These are phyloP conservation scores for Chrysochloris asiatica DNA, from an alignment of 2,113 vertebrate genomes.

Conservation along the genomic window DNA sequence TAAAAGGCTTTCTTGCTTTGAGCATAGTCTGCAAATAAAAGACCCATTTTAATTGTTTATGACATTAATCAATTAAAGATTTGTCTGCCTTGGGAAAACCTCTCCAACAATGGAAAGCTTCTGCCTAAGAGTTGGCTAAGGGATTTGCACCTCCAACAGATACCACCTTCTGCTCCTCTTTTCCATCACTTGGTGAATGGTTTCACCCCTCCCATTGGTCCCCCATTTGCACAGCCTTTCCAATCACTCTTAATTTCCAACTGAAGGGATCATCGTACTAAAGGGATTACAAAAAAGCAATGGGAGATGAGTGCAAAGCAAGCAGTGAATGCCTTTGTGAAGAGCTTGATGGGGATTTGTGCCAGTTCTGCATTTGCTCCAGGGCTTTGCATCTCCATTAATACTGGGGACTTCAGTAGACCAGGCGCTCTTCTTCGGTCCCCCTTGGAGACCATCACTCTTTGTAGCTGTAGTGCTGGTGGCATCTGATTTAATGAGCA, in stretches of 20 bases:
- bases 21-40: slow-evolving; percentile 51
- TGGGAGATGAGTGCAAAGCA: not conserved
- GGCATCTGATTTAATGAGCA: not conserved
- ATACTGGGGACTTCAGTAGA: not conserved
- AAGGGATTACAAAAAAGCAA: too few relatives aligned
- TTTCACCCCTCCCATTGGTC: not conserved
- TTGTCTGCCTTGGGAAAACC: slow-evolving; percentile 71
- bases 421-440: not conserved
- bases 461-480: not conserved
- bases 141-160: not conserved
- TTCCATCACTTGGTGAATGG: not conserved
- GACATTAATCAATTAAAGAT: slow-evolving; percentile 75
- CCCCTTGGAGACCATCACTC: not conserved
- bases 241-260: not conserved
- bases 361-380: not conserved
- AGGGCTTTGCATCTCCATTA: not conserved
- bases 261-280: not conserved
- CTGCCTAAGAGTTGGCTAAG: slow-evolving; percentile 49
- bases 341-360: not conserved
- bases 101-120: slow-evolving; percentile 65
- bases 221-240: not conserved
- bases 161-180: not conserved
- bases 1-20: slow-evolving; percentile 54
- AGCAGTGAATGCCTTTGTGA: not conserved
- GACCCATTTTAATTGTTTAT: slow-evolving; percentile 69